Conservation (phyloP, 2,797 vertebrate genomes). For the Kryptopterus vitreolus region DNA sequence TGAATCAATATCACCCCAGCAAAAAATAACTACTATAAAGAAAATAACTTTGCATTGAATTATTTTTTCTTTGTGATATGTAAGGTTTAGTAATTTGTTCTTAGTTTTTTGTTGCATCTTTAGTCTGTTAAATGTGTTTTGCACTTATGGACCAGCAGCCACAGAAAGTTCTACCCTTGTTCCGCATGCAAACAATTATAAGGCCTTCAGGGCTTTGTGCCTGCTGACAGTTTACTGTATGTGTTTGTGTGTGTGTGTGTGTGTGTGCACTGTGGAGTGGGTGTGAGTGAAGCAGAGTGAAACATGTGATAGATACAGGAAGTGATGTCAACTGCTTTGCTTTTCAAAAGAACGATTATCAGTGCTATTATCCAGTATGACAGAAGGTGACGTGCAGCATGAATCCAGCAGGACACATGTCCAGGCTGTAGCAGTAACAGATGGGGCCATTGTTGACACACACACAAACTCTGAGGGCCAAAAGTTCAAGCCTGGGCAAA, state of each 20-base stretch:
- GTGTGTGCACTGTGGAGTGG: constrained; percentile 55
- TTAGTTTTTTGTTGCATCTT: background rate
- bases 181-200: constrained; percentile 73
- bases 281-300: background rate
- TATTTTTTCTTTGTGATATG: background rate
- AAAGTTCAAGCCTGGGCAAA: constrained; percentile 30
- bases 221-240: constrained; percentile 53
- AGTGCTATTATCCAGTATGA: constrained; percentile 27
- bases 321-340: constrained; percentile 61
- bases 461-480: constrained; percentile 3
- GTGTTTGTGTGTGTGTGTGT: constrained; percentile 44
- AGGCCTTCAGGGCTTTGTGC: constrained; percentile 59
- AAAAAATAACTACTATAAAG: background rate
- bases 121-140: background rate
- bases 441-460: constrained; percentile 37
- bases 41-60: background rate
- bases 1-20: background rate
- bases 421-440: constrained; percentile 32
- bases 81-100: background rate
- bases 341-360: constrained; percentile 50
- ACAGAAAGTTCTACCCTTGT: constrained; percentile 31
- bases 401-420: constrained; percentile 36
- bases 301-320: constrained; percentile 54
- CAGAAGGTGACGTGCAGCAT: constrained; percentile 38
- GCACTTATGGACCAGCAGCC: background rate